Base-by-base conservation (phyloP, 1,140 invertebrate species). In the Ips typographus region DNA sequence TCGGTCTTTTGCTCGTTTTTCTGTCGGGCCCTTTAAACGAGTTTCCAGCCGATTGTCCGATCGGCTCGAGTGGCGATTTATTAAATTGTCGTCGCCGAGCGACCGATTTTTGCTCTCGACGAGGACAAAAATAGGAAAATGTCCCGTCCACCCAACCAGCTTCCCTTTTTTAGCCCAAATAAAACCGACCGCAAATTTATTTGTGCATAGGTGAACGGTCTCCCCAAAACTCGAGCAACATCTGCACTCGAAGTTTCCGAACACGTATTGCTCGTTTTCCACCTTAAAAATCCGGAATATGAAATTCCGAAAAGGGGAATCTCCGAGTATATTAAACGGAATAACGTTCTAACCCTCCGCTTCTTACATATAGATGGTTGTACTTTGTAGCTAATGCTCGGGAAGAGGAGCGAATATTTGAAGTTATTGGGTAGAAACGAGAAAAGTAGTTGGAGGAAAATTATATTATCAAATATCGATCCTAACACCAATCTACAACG, bases 1-100 rank as follows among this genome's bases (percentile, higher is more conserved):
- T 74, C 70, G 72, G 69, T 72, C 66, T 70, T 73, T 72, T 74
- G 47, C 39, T 62, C 60, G 60, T 60, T 60, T 60, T 49, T 60
- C 41, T 36, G 39, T 22, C 22, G 36, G 41, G 44, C 59, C 44
- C 22, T 43, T 61, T 61, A 44, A 44, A 61, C 40, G 43, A 61
- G 37, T 44, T 61, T 61, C 37, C 43, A 44, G 41, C 22, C 59
- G 43, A 44, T 61, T 61, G 41, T 61, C 37, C 59, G 41, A 40
- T 49, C 43, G 7, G 5, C 42, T 61, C 44, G 59, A 36, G 44
- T 49, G 22, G 44, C 44, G 44, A 8, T 22, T n/a, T 7, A 7
- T 37, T 56, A n/a, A 56, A 56, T n/a, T 56, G 53, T 37, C 53
- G 53, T 22, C 22, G 22, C 22, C 22, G 22, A 22, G 22, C 22